Evolutionary conservation across 37 sponge, comb jelly and placozoan species (phyloP).

Genomic region (Theonella swinhoei): DNA sequence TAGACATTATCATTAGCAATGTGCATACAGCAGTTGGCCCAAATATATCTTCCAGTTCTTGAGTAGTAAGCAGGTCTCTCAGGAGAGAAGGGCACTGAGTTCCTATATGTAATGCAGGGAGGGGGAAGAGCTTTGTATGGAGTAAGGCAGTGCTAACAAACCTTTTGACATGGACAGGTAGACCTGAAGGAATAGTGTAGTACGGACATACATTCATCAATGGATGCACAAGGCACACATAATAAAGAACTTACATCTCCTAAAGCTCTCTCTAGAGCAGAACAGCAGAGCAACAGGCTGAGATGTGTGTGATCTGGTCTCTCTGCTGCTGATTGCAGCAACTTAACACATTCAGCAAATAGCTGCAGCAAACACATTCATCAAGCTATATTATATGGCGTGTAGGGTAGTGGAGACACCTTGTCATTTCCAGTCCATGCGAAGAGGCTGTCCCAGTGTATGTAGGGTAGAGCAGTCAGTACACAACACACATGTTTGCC

Average conservation of each 20-base stretch:
- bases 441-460: neutral
- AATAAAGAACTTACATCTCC: constrained; percentile 87
- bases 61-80: constrained; percentile 59
- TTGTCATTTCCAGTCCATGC: neutral
- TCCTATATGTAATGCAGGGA: neutral
- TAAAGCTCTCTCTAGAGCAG: constrained; percentile 73
- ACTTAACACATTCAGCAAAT: constrained; percentile 39
- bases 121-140: no score
- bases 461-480: neutral
- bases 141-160: no score
- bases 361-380: constrained; percentile 35
- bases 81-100: constrained; percentile 59
- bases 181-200: no score
- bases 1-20: no score
- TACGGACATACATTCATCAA: no score
- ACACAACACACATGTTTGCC: constrained; percentile 11
- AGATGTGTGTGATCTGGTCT: neutral
- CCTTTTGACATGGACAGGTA: constrained; percentile 60
- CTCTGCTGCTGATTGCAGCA: neutral
- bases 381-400: neutral
- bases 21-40: constrained; percentile 55
- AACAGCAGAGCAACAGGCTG: constrained; percentile 40
- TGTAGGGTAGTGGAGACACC: constrained; percentile 13
- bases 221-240: no score
- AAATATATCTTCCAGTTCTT: constrained; percentile 55